Conservation (phyloP, 1,140 invertebrate species). For the Drosophila kanapiae region DNA sequence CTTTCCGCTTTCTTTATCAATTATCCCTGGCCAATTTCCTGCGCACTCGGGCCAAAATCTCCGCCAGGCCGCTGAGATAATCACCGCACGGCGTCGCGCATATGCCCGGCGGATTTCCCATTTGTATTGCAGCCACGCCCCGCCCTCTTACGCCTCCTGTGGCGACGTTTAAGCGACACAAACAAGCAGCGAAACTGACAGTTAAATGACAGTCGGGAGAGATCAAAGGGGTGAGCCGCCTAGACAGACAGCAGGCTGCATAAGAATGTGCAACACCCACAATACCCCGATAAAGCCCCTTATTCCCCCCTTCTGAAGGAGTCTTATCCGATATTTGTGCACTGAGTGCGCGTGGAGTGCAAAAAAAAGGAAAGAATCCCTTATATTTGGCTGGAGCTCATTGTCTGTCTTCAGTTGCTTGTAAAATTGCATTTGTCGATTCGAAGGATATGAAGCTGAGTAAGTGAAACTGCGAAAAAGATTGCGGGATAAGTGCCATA, state of each 20-base stretch:
- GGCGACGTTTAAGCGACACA: conserved; percentile 73
- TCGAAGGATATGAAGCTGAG: conserved; percentile 36
- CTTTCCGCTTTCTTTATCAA: conserved; percentile 27
- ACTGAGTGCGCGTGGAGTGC: conserved; percentile 13
- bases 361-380: conserved; percentile 1
- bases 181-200: conserved; percentile 68
- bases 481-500: conserved; percentile 17
- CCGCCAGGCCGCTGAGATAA: conserved; percentile 25
- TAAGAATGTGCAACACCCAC: conserved; percentile 44
- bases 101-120: conserved; percentile 24
- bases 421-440: conserved; percentile 62
- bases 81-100: conserved; percentile 29
- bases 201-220: conserved; percentile 65
- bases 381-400: conserved; percentile 39
- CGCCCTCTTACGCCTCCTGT: conserved; percentile 23
- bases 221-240: conserved; percentile 31
- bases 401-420: conserved; percentile 58
- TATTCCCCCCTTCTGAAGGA: conserved; percentile 6
- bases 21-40: conserved; percentile 32
- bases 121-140: conserved; percentile 33
- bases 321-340: conserved; percentile 48
- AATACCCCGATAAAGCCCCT: not conserved
- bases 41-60: not conserved
- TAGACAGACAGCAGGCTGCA: conserved; percentile 51
- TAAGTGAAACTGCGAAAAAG: conserved; percentile 19